Conservation (phyloP, 1,140 invertebrate genomes). For the Zophobas atratus region DNA sequence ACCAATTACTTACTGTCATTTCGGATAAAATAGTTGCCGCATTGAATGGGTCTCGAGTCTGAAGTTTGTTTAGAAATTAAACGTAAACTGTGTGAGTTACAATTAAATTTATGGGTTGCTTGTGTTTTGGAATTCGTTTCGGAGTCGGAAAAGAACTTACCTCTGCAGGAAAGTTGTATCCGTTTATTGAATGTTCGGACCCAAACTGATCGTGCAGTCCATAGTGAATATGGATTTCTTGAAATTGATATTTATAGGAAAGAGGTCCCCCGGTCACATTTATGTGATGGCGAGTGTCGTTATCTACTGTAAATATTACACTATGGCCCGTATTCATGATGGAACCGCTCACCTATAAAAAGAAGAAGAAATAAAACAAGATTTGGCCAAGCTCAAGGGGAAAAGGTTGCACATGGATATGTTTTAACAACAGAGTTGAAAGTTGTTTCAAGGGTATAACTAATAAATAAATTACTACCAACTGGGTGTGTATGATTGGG, state of each 20-base stretch:
- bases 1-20: constrained; percentile 51
- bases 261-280: constrained; percentile 95
- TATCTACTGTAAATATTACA: constrained; percentile 92
- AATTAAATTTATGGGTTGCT: constrained; percentile 23
- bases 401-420: background rate
- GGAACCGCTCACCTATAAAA: constrained; percentile 83
- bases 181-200: constrained; percentile 93
- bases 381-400: background rate
- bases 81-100: constrained; percentile 34
- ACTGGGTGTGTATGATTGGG: too few species aligned
- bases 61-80: constrained; percentile 35
- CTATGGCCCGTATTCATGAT: constrained; percentile 95
- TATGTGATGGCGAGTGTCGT: constrained; percentile 85
- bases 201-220: constrained; percentile 89
- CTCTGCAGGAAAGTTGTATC: constrained; percentile 93
- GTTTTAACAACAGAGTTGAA: background rate
- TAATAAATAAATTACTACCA: too few species aligned
- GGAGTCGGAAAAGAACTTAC: constrained; percentile 72
- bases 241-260: constrained; percentile 95
- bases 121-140: constrained; percentile 11
- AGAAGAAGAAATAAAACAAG: constrained; percentile 43
- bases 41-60: constrained; percentile 27
- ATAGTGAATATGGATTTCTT: constrained; percentile 92
- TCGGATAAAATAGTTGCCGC: constrained; percentile 43
- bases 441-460: too few species aligned